Evolutionary conservation across 2,797 vertebrate species (phyloP), one percentile per base, ranked within the genome.

Genomic region (Crax fasciolata): DNA sequence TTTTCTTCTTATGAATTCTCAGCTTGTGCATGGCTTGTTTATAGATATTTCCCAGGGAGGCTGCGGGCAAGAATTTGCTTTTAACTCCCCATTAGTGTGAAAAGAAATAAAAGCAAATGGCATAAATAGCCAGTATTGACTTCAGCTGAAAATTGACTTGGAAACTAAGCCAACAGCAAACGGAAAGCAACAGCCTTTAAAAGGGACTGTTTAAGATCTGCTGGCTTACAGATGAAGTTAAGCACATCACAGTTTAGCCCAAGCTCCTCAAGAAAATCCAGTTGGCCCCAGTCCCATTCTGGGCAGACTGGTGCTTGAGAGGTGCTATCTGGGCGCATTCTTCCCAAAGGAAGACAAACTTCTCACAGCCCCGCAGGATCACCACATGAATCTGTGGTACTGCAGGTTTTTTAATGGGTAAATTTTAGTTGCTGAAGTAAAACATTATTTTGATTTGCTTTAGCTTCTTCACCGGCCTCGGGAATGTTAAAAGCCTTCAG

Each of bases 61-160:
- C 66, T 90, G 28, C 38, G 49, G 63, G 57, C 13, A 54, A 25
- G 15, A 71, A 58, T 51, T 92, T 74, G 63, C 48, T 89, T 97
- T 95, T 89, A 71, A 84, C 59, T 87, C 52, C 18, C 35, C 1
- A 2, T 57, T 66, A 48, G 25, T 5, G 35, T 54, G 80, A 67
- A 71, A 84, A 94, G 75, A 88, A 88, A 39, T 51, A 71, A 87
- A 90, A 90, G 59, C 74, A 76, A 88, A 91, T 35, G 48, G 74
- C 80, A 38, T 88, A 87, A 92, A 81, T 27, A 75, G 71, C 44
- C 30, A 88, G n/a, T 76, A 75, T 84, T 90, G 71, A 49, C 78
- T 89, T 76, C 59, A 79, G 67, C 81, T 93, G 63, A 87, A 88
- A 93, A 90, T 49, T 79, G 81, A 74, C 78, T 74, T 87, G 90